Evolutionary conservation across 1,140 invertebrate genomes (phyloP), one percentile per base, ranked within the genome.

Genomic region (Solen grandis): DNA sequence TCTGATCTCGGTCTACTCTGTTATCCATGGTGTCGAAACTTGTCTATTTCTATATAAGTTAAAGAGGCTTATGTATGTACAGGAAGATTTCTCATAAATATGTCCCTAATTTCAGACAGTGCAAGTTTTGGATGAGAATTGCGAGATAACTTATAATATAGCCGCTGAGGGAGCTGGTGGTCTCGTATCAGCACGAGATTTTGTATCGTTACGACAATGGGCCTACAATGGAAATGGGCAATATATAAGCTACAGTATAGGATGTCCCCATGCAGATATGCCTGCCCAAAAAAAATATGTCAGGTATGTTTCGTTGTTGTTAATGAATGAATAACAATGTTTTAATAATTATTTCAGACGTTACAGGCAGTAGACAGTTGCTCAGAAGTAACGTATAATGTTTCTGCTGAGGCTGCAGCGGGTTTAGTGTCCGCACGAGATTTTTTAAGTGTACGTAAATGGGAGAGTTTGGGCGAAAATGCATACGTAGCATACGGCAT

Each of bases 361-460:
- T 82, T 93, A 41, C 82, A 93, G 86, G 85, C 94, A 38, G 92
- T 96, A 27, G 95, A 96, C 86, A 94, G 95, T 8, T 93, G 95
- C 60, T 95, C 96, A 0, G 96, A 97, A 87, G 94, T 97, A 0
- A 94, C 94, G 27, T 97, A 97, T 92, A 95, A 96, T 91, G 94
- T 96, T 13, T 95, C 96, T 0, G 93, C 94, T 4, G 94, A 95
- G 55, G 95, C 94, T 1, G 96, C 95, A 1, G 94, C 94, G 41
- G 96, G 96, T n/a, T 93, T 96, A 16, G 95, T 97, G 0, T 94
- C 95, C 3, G 95, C 95, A 59, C 93, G 97, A 25, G 97, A 98
- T 93, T 97, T 97, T 93, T 94, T 97, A 2, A 96, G 94, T 88
- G 87, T 97, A 8, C 93, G 96, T 5, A 94, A 94, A 83, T 95